Conservation (phyloP, 2,797 vertebrate genomes). For the Sebastes aleutianus region DNA sequence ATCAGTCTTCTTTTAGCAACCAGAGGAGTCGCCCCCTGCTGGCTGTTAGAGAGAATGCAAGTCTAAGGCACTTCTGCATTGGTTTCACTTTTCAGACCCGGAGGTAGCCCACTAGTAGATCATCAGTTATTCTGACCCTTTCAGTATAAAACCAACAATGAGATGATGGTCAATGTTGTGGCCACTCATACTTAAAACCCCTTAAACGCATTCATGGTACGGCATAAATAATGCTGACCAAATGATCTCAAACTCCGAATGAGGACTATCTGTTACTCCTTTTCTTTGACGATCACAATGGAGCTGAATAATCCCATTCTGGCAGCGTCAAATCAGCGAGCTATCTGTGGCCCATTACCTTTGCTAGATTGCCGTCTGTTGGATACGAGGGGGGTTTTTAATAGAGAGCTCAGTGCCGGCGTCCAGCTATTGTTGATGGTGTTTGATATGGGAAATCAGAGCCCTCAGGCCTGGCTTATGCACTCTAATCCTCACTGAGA, state of each 20-base stretch:
- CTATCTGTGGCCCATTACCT: conserved; percentile 57
- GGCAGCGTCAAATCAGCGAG: conserved; percentile 12
- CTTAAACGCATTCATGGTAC: not conserved
- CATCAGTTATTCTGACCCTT: no score
- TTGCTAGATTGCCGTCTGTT: conserved; percentile 56
- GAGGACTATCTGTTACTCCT: not conserved
- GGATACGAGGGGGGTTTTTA: conserved; percentile 52
- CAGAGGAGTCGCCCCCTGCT: no score
- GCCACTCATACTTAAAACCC: accelerated
- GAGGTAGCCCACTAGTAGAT: no score
- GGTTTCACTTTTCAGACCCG: no score
- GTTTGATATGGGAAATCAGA: conserved; percentile 60
- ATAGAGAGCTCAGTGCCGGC: conserved; percentile 53
- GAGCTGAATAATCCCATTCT: conserved; percentile 44
- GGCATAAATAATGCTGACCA: not conserved
- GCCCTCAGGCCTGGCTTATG: conserved; percentile 63
- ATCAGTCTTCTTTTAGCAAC: accelerated
- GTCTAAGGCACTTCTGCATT: no score
- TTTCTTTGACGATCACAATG: conserved; percentile 18
- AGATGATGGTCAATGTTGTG: accelerated
- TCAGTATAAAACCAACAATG: no score
- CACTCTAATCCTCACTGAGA: conserved; percentile 67
- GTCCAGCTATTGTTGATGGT: conserved; percentile 61
- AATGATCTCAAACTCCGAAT: not conserved
- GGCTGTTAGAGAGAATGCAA: accelerated